phyloP scores from a whole-genome alignment of 2,797 vertebrate species.

The Chelonia mydas region DNA sequence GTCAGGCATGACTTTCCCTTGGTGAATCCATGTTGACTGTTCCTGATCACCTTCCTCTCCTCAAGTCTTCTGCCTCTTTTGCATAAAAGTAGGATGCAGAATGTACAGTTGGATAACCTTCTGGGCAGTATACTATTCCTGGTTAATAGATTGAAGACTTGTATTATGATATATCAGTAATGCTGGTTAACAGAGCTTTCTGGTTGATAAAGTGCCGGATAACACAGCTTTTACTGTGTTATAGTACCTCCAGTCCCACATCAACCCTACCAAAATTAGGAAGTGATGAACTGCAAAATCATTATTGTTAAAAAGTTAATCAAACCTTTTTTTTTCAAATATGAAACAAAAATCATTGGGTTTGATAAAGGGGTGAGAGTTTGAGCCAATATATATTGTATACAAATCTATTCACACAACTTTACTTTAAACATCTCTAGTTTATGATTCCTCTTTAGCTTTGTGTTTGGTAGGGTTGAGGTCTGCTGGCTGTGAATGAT shows the following conservation, averaged over 20 bases:
- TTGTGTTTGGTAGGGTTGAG: not conserved
- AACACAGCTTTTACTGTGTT: too few relatives aligned
- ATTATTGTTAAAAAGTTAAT: not conserved
- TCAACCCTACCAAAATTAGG: not conserved
- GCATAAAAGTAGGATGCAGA: too few relatives aligned
- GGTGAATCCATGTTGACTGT: too few relatives aligned
- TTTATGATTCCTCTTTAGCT: not conserved
- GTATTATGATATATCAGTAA: too few relatives aligned
- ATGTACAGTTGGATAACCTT: too few relatives aligned
- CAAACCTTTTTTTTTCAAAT: not conserved
- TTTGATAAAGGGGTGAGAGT: not conserved
- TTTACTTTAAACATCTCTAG: not conserved
- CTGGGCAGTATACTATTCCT: too few relatives aligned
- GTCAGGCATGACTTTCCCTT: too few relatives aligned
- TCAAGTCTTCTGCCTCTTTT: too few relatives aligned
- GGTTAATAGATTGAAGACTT: too few relatives aligned
- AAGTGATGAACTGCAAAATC: not conserved
- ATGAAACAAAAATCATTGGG: not conserved
- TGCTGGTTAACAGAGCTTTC: too few relatives aligned
- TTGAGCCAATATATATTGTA: not conserved
- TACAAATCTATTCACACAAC: accelerated
- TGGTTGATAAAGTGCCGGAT: too few relatives aligned
- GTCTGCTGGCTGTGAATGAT: not conserved
- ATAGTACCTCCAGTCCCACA: not conserved
- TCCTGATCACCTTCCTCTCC: too few relatives aligned